A percentile compares a stretch with the other conserved stretches of the same genome.
Evolutionary conservation across 1,140 invertebrate species (phyloP).

Genomic region (Condylostylus longicornis): DNA sequence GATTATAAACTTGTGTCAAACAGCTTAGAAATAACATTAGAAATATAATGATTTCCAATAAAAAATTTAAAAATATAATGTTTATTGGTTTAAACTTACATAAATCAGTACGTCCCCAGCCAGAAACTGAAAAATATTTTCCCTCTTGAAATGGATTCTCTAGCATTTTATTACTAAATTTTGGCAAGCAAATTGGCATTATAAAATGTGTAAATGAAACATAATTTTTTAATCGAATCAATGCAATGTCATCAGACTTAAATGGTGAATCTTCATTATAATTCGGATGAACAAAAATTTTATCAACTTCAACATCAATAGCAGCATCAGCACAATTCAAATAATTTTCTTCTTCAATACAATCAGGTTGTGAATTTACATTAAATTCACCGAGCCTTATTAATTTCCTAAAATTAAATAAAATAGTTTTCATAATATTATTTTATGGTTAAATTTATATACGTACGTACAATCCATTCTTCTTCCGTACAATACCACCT

Average conservation of each 20-base stretch:
- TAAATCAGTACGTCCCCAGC: constrained; percentile 65
- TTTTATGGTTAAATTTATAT: background rate
- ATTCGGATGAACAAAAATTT: constrained; percentile 30
- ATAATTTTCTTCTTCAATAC: constrained; percentile 30
- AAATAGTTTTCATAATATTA: background rate
- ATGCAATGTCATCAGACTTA: constrained; percentile 52
- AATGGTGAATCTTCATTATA: constrained; percentile 26
- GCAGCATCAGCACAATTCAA: constrained; percentile 29
- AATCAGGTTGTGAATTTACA: constrained; percentile 39
- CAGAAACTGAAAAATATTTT: constrained; percentile 50
- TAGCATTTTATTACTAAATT: constrained; percentile 28
- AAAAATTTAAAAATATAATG: too few species aligned
- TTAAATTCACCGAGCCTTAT: constrained; percentile 49
- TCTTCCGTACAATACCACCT: constrained; percentile 30
- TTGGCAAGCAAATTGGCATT: constrained; percentile 64
- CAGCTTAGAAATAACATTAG: too few species aligned
- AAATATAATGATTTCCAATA: too few species aligned
- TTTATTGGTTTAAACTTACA: too few species aligned
- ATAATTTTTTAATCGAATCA: constrained; percentile 56
- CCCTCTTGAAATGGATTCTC: constrained; percentile 32
- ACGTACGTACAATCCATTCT: constrained; percentile 20
- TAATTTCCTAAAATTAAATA: constrained; percentile 23
- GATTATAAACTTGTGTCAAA: too few species aligned
- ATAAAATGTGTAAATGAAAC: constrained; percentile 57
- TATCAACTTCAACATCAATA: constrained; percentile 26